Evolutionary conservation across 2,113 vertebrate genomes (phyloP), one percentile per base, ranked within the genome.

Genomic region (Cavia aperea): DNA sequence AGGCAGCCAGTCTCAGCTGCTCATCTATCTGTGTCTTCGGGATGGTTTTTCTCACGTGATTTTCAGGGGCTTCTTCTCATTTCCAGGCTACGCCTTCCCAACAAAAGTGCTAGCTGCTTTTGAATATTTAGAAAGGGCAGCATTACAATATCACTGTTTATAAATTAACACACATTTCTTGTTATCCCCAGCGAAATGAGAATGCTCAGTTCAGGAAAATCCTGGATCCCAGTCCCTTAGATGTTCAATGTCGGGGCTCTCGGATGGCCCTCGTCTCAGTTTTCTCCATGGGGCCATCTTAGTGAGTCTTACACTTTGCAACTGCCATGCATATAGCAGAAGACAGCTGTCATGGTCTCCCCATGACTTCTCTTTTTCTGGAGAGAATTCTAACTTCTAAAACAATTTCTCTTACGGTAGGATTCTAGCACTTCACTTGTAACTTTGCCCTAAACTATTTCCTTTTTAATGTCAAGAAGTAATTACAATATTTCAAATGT

Each of bases 101-200:
- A 58, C 29, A 46, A 70, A 62, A 79, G 29, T 39, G 14, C 10
- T 13, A 13, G 54, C 15, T 19, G 23, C 56, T 65, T 24, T 10
- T 31, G 78, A 95, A 51, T 72, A 78, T 85, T 77, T 54, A 77
- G 72, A 88, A 92, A 95, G 15, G 39, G 26, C 39, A 82, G 49
- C 4, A 2, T 18, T 85, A 9, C 78, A 75, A 77, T 78, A 4
- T 12, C 49, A 43, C 60, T 73, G 54, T 75, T 92, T 66, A 54
- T 81, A 90, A 78, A 88, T 62, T n/a, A 83, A 58, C 46, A 18
- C 65, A 16, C 39, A 29, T 89, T 94, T 72, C 79, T 86, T 19
- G 29, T 39, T 65, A 39, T 15, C 10, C 7, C 65, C 51, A 66
- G 39, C 36, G 66, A 78, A 58, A 75, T 26, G 60, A 60, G 31